phyloP scores from a whole-genome alignment of 2,797 vertebrate genomes.

The Choloepus didactylus region DNA sequence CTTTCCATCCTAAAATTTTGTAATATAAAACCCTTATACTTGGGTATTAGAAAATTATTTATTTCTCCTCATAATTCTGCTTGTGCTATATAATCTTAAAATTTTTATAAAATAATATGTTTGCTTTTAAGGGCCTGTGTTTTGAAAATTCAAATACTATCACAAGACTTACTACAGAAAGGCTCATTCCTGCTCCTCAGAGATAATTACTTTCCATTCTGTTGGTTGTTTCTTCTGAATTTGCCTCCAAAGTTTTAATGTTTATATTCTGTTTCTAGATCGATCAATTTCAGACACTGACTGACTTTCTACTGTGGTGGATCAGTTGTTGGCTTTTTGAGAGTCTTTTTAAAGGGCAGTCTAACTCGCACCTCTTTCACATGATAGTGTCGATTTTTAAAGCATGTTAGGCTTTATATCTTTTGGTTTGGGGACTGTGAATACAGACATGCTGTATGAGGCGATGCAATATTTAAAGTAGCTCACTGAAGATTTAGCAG shows the following conservation, averaged over 20 bases:
- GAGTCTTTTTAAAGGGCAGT: neutral
- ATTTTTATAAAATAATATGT: neutral
- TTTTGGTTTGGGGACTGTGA: neutral
- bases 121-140: neutral
- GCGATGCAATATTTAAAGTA: neutral
- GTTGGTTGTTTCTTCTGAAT: neutral
- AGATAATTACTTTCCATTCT: neutral
- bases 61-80: neutral
- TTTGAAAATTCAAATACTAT: neutral
- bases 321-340: neutral
- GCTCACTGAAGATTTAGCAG: neutral
- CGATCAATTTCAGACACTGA: neutral
- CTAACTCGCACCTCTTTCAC: neutral
- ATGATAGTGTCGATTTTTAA: neutral
- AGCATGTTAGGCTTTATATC: neutral
- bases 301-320: neutral
- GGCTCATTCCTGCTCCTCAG: neutral
- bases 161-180: neutral
- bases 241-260: neutral
- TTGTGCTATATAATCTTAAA: slow-evolving; percentile 5
- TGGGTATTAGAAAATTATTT: neutral
- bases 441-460: neutral
- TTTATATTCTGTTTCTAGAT: neutral
- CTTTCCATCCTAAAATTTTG: neutral
- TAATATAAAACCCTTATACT: neutral